A percentile compares a stretch with the other conserved stretches of the same genome.
phyloP scores from a whole-genome alignment of 2,797 vertebrate species.

The Spea hammondii region DNA sequence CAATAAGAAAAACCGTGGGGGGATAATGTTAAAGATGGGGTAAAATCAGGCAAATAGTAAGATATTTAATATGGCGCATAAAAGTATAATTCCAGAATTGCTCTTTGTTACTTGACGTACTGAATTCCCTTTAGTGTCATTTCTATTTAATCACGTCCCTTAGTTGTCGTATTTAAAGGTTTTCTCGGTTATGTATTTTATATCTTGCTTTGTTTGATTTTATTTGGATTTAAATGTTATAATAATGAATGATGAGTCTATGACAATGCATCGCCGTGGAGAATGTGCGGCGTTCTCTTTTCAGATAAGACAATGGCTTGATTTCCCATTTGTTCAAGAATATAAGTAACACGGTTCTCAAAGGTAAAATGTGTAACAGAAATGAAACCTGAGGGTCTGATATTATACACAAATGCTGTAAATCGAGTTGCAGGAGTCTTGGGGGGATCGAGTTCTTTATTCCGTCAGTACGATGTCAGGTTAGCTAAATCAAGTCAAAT shows the following conservation, averaged over 20 bases:
- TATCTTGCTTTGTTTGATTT: neutral
- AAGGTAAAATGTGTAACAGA: constrained; percentile 18
- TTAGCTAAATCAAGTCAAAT: constrained; percentile 37
- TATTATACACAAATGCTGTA: constrained; percentile 32
- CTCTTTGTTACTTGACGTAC: neutral
- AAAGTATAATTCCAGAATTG: neutral
- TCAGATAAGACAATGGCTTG: constrained; percentile 19
- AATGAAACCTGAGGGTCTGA: constrained; percentile 18
- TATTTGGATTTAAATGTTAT: neutral
- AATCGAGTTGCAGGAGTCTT: constrained; percentile 31
- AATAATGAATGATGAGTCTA: neutral
- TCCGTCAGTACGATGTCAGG: constrained; percentile 29
- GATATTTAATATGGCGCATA: neutral
- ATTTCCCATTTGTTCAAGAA: constrained; percentile 17
- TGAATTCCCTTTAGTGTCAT: neutral
- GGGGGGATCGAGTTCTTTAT: constrained; percentile 28
- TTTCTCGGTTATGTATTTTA: neutral
- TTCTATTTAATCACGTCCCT: neutral
- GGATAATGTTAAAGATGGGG: too few relatives aligned
- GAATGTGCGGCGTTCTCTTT: constrained; percentile 13
- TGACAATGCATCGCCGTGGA: neutral
- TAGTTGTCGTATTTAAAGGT: neutral
- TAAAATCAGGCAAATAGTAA: too few relatives aligned
- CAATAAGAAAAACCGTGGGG: too few relatives aligned
- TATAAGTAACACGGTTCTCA: constrained; percentile 20